Percentiles rank a stretch among this genome's conserved stretches.
Conservation (phyloP, 2,113 vertebrate species). For the Saimiri boliviensis region DNA sequence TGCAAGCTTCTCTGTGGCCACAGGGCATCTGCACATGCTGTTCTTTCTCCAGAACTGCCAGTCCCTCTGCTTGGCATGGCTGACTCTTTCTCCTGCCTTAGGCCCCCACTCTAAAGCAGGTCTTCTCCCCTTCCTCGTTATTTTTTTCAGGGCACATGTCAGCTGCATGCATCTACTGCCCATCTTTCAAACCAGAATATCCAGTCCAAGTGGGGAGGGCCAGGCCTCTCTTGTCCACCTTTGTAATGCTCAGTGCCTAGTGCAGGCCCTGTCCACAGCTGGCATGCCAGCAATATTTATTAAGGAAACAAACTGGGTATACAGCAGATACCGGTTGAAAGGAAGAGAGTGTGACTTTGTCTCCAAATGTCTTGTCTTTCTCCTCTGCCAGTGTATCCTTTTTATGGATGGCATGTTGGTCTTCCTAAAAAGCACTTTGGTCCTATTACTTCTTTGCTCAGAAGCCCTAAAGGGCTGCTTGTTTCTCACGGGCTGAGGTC, state of each 20-base stretch:
- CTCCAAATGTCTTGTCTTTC: not conserved
- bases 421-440: not conserved
- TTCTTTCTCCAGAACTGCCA: not conserved
- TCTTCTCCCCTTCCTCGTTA: not conserved
- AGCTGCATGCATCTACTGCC: not conserved
- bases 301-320: not conserved
- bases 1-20: not conserved
- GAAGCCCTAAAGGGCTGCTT: not conserved
- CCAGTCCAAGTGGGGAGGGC: not conserved
- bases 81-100: not conserved
- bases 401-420: not conserved
- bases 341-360: not conserved
- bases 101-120: not conserved
- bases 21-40: not conserved
- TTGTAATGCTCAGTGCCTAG: no score
- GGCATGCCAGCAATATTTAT: not conserved
- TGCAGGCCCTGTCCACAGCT: not conserved
- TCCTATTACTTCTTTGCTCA: not conserved
- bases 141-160: not conserved
- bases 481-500: not conserved
- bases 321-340: not conserved
- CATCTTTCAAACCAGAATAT: not conserved
- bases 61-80: not conserved
- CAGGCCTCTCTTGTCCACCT: no score
- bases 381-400: not conserved